A percentile compares a stretch with the other conserved stretches of the same genome.
These are phyloP conservation scores for Arrhopalites spinosus DNA, from an alignment of 2,888 invertebrate species.

Conservation along the genomic window DNA sequence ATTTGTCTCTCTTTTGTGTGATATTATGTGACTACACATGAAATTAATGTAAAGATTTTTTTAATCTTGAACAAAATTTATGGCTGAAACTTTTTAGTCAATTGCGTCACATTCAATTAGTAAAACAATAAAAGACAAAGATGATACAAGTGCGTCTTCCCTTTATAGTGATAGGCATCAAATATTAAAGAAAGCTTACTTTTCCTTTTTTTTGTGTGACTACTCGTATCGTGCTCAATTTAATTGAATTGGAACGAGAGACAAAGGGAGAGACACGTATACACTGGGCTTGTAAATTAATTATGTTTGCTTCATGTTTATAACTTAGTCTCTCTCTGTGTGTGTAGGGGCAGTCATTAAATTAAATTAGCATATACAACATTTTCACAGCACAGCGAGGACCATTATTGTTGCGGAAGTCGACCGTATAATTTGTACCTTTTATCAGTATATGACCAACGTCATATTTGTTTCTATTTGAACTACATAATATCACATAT, in stretches of 20 bases:
- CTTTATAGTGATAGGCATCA: not conserved
- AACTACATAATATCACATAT: too few species aligned
- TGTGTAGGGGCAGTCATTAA: not conserved
- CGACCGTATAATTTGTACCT: not conserved
- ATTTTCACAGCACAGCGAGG: not conserved
- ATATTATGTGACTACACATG: too few species aligned
- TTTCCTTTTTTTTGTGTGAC: not conserved
- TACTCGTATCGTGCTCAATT: not conserved
- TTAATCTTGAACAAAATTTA: too few species aligned
- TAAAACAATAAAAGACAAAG: not conserved
- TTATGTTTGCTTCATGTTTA: not conserved
- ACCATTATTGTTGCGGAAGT: slow-evolving; percentile 7
- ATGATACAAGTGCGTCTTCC: not conserved
- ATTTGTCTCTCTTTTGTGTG: too few species aligned
- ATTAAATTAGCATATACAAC: not conserved
- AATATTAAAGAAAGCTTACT: not conserved
- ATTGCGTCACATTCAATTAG: not conserved
- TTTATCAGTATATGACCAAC: too few species aligned
- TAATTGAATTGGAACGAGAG: slow-evolving; percentile 7
- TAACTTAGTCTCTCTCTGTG: not conserved
- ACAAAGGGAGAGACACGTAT: not conserved
- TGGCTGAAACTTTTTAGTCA: too few species aligned
- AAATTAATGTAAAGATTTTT: too few species aligned
- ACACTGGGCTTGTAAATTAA: not conserved
- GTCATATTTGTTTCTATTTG: too few species aligned